Base-by-base conservation (phyloP, 2,888 invertebrate species). In the Parnassius mnemosyne region DNA sequence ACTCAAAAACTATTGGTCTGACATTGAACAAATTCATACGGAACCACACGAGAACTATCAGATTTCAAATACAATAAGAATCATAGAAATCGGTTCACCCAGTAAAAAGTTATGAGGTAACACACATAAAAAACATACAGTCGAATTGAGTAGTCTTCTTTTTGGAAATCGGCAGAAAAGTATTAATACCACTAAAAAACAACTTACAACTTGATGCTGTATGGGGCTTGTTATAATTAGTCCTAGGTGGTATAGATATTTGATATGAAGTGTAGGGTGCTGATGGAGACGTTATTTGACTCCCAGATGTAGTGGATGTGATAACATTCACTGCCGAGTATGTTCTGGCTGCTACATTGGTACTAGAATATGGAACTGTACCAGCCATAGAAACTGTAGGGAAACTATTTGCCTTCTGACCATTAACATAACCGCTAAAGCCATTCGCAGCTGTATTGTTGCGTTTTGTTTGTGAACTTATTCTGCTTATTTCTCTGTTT, bases 261-360 rank as follows among this genome's bases (percentile, higher is more conserved):
- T 60, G 63, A 57, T 57, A 64, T 10, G 63, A 53, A 12, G 63
- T 42, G n/a, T 20, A 60, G 20, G 63, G 44, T 0, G 57, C 60
- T 10, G 60, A 16, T 9, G 60, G 56, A 12, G 47, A 49, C 43
- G 47, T 13, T 1, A 52, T 43, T 34, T 47, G 54, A 10, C 43
- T 43, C 43, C 49, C 53, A 9, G 53, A 11, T 10, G 53, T 42
- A 10, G 42, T 43, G 3, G 61, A 16, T 20, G 42, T 13, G 9
- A 16, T 41, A 10, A n/a, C 34, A 11, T 20, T 53, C 13, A 49
- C 25, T n/a, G 41, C 9, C 7, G 57, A 47, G 13, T 53, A 53
- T 13, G 51, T 34, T 50, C 60, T 60, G 1, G 49, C 3, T 16
- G 51, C 11, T 11, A n/a, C 34, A 41, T 25, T 50, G 13, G 61